A percentile compares a stretch with the other conserved stretches of the same genome.
phyloP scores from a whole-genome alignment of 2,797 vertebrate species.

The Prionace glauca region DNA sequence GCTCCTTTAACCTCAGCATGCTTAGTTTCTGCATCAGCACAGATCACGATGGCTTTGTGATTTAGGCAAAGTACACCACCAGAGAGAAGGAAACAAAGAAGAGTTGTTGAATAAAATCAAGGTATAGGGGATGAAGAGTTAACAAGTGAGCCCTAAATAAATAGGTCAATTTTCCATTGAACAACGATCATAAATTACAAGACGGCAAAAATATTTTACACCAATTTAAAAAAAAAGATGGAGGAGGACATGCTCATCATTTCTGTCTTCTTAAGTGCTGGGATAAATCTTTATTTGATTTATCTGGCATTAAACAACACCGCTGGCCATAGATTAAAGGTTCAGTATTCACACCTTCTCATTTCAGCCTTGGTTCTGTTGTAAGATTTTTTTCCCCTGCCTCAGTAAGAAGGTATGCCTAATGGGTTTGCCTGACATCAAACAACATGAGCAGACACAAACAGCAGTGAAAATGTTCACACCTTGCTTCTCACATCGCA shows the following conservation, averaged over 20 bases:
- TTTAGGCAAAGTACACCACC: not conserved
- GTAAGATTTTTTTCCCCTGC: not conserved
- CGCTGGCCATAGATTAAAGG: not conserved
- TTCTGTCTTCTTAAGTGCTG: not conserved
- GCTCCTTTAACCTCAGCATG: not conserved
- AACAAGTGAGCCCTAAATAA: not conserved
- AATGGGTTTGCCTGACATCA: constrained; percentile 35
- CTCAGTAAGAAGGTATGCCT: constrained; percentile 12
- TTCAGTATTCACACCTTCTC: constrained; percentile 17
- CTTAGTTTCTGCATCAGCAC: not conserved
- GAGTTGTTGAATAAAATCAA: not conserved
- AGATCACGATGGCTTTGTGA: not conserved
- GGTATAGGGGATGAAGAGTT: not conserved
- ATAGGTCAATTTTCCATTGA: not conserved
- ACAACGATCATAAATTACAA: not conserved
- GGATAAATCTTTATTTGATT: not conserved
- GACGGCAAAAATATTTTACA: not conserved
- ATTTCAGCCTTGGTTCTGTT: not conserved
- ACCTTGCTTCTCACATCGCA: constrained; percentile 28
- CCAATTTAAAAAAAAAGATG: not conserved
- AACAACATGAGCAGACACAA: constrained; percentile 35
- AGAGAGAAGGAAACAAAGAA: not conserved
- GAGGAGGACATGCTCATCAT: not conserved
- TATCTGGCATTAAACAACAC: not conserved
- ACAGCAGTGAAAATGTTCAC: constrained; percentile 37